phyloP scores from a whole-genome alignment of 2,888 invertebrate genomes.

The Masnerella sp. region DNA sequence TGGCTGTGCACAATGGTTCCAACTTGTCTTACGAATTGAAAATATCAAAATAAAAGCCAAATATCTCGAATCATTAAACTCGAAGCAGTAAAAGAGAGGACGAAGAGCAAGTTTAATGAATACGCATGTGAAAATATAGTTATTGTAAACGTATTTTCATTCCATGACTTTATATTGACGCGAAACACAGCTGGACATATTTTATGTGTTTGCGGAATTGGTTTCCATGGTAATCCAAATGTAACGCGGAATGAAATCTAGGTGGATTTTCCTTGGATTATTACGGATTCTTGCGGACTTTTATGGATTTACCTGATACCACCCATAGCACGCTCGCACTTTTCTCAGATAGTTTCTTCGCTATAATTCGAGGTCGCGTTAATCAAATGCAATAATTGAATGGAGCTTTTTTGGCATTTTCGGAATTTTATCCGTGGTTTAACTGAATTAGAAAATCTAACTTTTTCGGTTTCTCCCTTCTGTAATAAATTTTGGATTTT shows the following conservation, averaged over 20 bases:
- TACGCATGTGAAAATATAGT: constrained; percentile 39
- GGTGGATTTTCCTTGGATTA: constrained; percentile 52
- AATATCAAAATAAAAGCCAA: no score
- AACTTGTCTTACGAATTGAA: no score
- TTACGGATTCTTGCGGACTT: constrained; percentile 49
- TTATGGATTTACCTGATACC: constrained; percentile 53
- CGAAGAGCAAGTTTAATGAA: constrained; percentile 11
- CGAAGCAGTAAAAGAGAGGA: constrained; percentile 6
- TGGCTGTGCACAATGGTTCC: no score
- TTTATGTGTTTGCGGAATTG: constrained; percentile 59
- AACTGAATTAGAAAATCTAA: no score
- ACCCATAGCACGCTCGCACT: constrained; percentile 14
- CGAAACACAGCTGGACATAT: constrained; percentile 56
- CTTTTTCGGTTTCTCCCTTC: no score
- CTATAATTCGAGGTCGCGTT: constrained; percentile 34
- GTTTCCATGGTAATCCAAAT: constrained; percentile 51
- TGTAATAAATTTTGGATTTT: no score
- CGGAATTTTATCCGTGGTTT: no score
- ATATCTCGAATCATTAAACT: not conserved
- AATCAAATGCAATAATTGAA: constrained; percentile 41
- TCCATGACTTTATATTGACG: constrained; percentile 53
- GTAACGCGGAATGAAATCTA: constrained; percentile 51
- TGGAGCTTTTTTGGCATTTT: constrained; percentile 1
- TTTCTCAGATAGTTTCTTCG: constrained; percentile 30
- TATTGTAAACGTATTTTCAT: constrained; percentile 48